Percentiles rank a stretch among this genome's conserved stretches.
Conservation (phyloP, 2,888 invertebrate species). For the Pseudococcus viburni region DNA sequence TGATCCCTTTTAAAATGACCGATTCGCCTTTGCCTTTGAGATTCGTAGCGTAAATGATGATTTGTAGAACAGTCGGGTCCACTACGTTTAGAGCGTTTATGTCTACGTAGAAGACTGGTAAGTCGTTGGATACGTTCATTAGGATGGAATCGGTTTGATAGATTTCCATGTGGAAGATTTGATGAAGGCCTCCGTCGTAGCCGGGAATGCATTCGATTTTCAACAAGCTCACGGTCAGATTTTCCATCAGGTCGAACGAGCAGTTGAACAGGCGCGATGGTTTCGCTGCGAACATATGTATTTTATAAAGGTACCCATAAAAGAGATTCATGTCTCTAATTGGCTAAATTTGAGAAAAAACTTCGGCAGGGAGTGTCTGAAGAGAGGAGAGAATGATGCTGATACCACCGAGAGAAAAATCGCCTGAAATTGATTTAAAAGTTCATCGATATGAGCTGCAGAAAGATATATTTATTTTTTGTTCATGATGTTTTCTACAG, state of each 20-base stretch:
- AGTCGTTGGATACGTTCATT: slow-evolving; percentile 80
- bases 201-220: slow-evolving; percentile 75
- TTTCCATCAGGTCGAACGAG: slow-evolving; percentile 76
- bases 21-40: slow-evolving; percentile 88
- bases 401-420: no score
- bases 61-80: slow-evolving; percentile 78
- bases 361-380: no score
- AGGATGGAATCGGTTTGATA: slow-evolving; percentile 81
- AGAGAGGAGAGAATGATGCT: no score
- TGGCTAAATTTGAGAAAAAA: no score
- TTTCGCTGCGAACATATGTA: slow-evolving; percentile 75
- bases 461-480: no score
- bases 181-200: slow-evolving; percentile 90
- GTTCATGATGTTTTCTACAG: no score
- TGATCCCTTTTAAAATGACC: slow-evolving; percentile 85
- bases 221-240: slow-evolving; percentile 71
- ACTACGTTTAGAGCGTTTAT: slow-evolving; percentile 72
- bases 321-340: no score
- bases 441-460: no score
- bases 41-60: slow-evolving; percentile 87
- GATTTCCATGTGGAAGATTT: slow-evolving; percentile 87
- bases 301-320: no score
- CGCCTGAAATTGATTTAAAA: no score
- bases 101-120: slow-evolving; percentile 78
- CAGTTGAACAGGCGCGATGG: slow-evolving; percentile 88